These are phyloP conservation scores for Agonopterix arenella DNA, from an alignment of 2,888 invertebrate genomes.

Conservation along the genomic window DNA sequence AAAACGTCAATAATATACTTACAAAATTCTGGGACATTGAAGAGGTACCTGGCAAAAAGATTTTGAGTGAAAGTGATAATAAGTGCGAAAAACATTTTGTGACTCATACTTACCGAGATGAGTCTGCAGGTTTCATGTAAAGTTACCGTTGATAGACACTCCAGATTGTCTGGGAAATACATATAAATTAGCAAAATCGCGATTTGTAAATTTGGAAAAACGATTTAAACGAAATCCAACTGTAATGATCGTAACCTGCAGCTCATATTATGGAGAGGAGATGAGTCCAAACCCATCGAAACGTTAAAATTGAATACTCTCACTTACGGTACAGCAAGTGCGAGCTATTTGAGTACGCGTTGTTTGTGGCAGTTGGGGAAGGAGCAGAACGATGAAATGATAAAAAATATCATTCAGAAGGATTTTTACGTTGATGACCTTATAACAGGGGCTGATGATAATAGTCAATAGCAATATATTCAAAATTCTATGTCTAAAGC, in stretches of 20 bases:
- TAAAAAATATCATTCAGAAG: conserved; percentile 10
- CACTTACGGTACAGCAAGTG: conserved; percentile 16
- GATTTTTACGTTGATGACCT: conserved; percentile 15
- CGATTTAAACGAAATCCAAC: conserved; percentile 5
- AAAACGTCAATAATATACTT: conserved; percentile 10
- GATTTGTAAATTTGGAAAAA: conserved; percentile 5
- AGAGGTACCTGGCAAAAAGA: conserved; percentile 12
- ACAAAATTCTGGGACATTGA: conserved; percentile 20
- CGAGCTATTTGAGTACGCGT: conserved; percentile 12
- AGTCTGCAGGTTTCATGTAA: conserved; percentile 1
- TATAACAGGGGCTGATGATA: conserved; percentile 11
- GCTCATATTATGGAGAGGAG: conserved; percentile 13
- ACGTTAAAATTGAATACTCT: conserved; percentile 13
- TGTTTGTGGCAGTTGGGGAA: conserved; percentile 15
- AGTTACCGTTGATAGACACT: neutral
- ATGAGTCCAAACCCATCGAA: conserved; percentile 6
- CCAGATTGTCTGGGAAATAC: conserved; percentile 2
- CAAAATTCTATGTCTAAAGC: conserved; percentile 6
- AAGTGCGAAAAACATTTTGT: conserved; percentile 9
- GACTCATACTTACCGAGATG: neutral
- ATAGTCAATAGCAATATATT: conserved; percentile 6
- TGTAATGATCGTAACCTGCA: conserved; percentile 6
- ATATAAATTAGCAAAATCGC: neutral
- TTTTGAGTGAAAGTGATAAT: conserved; percentile 10
- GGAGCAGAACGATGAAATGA: conserved; percentile 6